Conservation (phyloP, 2,888 invertebrate genomes). For the Liodrosophila aerea region DNA sequence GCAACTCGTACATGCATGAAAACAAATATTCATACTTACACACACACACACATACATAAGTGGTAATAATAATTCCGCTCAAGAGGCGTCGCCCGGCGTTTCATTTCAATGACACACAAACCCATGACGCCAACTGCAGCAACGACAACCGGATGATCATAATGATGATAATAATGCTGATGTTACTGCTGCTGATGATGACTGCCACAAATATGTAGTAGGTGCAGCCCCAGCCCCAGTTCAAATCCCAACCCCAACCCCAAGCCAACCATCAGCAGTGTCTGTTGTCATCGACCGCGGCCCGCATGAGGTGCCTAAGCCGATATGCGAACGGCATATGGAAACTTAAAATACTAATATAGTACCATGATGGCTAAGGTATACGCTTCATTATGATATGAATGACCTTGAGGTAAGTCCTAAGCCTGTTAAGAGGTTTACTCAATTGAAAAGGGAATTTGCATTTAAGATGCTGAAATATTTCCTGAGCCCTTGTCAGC, state of each 20-base stretch:
- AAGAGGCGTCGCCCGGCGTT: conserved; percentile 80
- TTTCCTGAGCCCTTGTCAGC: neutral
- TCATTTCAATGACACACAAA: conserved; percentile 80
- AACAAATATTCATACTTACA: conserved; percentile 4
- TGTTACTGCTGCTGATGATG: conserved; percentile 27
- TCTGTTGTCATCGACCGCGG: conserved; percentile 55
- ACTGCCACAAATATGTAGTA: conserved; percentile 42
- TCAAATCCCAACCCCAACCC: neutral
- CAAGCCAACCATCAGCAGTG: conserved; percentile 4
- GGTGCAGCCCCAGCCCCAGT: conserved; percentile 45
- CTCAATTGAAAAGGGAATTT: neutral
- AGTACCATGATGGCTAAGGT: too few relatives aligned
- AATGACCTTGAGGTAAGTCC: neutral
- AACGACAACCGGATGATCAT: conserved; percentile 28
- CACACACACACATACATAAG: conserved; percentile 54
- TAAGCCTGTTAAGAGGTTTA: neutral
- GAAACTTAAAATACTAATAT: conserved; percentile 1
- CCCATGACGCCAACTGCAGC: conserved; percentile 56
- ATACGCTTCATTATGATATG: conserved; percentile 21
- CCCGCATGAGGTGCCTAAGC: conserved; percentile 61
- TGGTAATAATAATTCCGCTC: conserved; percentile 80
- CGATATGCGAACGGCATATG: conserved; percentile 32
- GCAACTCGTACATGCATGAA: conserved; percentile 26
- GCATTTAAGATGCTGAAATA: neutral
- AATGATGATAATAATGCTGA: conserved; percentile 30